Evolutionary conservation across 2,888 invertebrate genomes (phyloP).

Genomic region (Pammene aurita): DNA sequence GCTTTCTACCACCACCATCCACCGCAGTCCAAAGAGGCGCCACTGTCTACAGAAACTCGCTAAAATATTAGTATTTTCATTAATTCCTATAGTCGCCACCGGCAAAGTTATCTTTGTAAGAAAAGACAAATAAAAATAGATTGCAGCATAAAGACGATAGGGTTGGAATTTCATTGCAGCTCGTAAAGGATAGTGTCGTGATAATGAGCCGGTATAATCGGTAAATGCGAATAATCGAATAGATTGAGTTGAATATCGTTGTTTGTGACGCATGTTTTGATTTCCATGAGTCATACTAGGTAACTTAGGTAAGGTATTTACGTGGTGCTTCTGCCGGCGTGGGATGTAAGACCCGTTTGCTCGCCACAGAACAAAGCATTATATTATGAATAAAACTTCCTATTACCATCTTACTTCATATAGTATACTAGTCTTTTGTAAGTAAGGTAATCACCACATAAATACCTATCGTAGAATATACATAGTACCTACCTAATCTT

Average conservation of each 20-base stretch:
- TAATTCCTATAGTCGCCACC: constrained; percentile 23
- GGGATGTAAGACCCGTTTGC: constrained; percentile 10
- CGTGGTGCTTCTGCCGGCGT: constrained; percentile 1
- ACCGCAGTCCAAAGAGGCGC: constrained; percentile 4
- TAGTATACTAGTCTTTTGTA: too few relatives aligned
- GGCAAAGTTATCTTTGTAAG: constrained; percentile 2
- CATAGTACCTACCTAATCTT: too few relatives aligned
- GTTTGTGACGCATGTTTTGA: constrained; percentile 10
- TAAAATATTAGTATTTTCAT: not conserved
- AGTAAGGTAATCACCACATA: too few relatives aligned
- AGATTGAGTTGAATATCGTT: constrained; percentile 2
- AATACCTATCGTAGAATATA: too few relatives aligned
- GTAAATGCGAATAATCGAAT: constrained; percentile 33
- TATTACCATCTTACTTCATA: too few relatives aligned
- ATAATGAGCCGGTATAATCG: constrained; percentile 37
- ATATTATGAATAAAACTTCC: not conserved
- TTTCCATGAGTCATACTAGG: not conserved
- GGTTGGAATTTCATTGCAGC: constrained; percentile 1
- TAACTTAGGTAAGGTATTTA: not conserved
- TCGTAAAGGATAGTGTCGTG: constrained; percentile 1
- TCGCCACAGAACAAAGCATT: not conserved
- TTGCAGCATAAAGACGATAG: not conserved
- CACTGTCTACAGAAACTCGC: not conserved
- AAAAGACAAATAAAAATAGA: not conserved
- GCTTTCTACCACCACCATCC: constrained; percentile 34